phyloP scores from a whole-genome alignment of 2,888 invertebrate species.

The Perithous albicinctus region DNA sequence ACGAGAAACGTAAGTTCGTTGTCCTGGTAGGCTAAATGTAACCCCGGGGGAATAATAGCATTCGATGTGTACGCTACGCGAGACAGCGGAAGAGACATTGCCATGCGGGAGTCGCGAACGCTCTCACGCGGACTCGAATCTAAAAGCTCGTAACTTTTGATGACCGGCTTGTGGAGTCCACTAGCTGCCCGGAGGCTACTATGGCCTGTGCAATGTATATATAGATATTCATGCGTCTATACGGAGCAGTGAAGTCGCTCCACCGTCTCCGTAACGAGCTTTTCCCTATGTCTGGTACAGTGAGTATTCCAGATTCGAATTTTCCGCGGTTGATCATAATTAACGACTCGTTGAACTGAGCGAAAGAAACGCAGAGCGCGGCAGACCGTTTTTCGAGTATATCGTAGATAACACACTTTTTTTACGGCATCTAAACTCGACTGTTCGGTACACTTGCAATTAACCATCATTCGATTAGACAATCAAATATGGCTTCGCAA shows the following conservation, averaged over 20 bases:
- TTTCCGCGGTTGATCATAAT: conserved; percentile 53
- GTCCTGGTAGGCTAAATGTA: conserved; percentile 43
- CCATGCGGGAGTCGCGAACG: background rate
- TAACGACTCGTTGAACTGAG: conserved; percentile 42
- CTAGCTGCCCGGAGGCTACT: conserved; percentile 6
- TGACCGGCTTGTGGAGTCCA: conserved; percentile 45
- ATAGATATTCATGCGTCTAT: conserved; percentile 15
- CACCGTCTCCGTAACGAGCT: conserved; percentile 46
- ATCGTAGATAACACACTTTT: background rate
- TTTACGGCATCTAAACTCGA: background rate
- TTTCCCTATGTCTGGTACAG: conserved; percentile 27
- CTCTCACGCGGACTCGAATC: conserved; percentile 39
- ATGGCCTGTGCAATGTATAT: background rate
- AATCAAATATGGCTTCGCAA: too few relatives aligned
- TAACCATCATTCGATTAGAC: background rate
- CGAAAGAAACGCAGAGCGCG: background rate
- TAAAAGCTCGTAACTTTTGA: conserved; percentile 64
- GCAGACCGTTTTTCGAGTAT: background rate
- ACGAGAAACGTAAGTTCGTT: conserved; percentile 60
- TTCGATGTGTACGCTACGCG: too few relatives aligned
- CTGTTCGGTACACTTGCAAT: background rate
- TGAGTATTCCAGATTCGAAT: conserved; percentile 39
- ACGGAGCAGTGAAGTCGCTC: background rate
- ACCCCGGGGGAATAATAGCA: conserved; percentile 60
- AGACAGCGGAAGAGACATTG: conserved; percentile 43